A percentile compares a stretch with the other conserved stretches of the same genome.
These are phyloP conservation scores for Pseudoips prasinana DNA, from an alignment of 2,888 invertebrate genomes.

Conservation along the genomic window DNA sequence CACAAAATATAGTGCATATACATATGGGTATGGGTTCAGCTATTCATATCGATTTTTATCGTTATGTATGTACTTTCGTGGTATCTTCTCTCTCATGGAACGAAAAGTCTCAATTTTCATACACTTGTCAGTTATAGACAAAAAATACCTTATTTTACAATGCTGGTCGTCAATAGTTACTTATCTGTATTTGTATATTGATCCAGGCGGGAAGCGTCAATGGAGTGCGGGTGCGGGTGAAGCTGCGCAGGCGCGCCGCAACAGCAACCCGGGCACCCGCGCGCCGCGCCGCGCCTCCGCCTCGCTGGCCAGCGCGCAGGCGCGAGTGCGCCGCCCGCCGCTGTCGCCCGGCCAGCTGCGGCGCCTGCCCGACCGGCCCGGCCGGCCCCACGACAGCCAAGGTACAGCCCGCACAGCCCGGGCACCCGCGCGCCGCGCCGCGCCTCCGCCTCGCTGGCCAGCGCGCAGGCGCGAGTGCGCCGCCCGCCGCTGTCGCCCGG, in stretches of 20 bases:
- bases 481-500: slow-evolving; percentile 56
- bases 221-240: slow-evolving; percentile 43
- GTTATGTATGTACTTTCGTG: too few species aligned
- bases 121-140: too few species aligned
- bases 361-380: slow-evolving; percentile 21
- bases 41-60: too few species aligned
- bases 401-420: background rate
- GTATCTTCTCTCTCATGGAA: too few species aligned
- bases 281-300: slow-evolving; percentile 8
- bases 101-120: too few species aligned
- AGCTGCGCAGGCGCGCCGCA: slow-evolving; percentile 16
- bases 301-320: slow-evolving; percentile 4
- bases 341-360: slow-evolving; percentile 56
- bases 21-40: too few species aligned
- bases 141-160: too few species aligned
- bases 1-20: too few species aligned
- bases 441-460: slow-evolving; percentile 8
- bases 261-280: slow-evolving; percentile 12
- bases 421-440: slow-evolving; percentile 11
- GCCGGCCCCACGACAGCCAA: slow-evolving; percentile 7
- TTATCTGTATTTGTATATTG: background rate
- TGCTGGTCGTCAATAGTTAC: too few species aligned
- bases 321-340: slow-evolving; percentile 23
- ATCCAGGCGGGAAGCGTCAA: slow-evolving; percentile 54
- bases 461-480: slow-evolving; percentile 15